Base-by-base conservation (phyloP, 2,113 vertebrate genomes). In the Seriola quinqueradiata region DNA sequence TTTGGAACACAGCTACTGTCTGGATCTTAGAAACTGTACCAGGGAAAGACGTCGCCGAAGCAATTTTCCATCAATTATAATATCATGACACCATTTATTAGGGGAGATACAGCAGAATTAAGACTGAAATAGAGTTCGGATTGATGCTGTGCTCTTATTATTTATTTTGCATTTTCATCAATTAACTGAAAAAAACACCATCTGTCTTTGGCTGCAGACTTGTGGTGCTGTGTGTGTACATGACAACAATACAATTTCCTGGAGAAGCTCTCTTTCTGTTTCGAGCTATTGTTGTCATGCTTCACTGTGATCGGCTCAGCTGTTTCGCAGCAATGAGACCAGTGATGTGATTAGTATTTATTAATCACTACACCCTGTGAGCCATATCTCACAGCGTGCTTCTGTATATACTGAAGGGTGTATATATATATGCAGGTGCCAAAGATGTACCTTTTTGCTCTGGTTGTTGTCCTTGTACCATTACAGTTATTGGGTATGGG, bases 111-210 rank as follows among this genome's bases (percentile, higher is more conserved):
- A 57, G 46, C 28, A 17, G 2, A 50, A 57, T 23, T 57, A 25
- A 57, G 40, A 36, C 25, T 48, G 52, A 44, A 73, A 67, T 52
- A 5, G n/a, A 55, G 57, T 21, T 8, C 10, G 6, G 7, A 52
- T 13, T n/a, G 19, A 70, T 8, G 32, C 46, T 14, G 5, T 23
- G 36, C 8, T 54, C 25, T 21, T 44, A 10, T 32, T 34, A 32
- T 32, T 54, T 25, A 3, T 42, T 23, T 61, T 60, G 17, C 68
- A n/a, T 54, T 68, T 8, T 69, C 54, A 55, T 4, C 28, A 75
- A 55, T 63, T n/a, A 42, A 60, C 23, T 54, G 36, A 21, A 72
- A 57, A 64, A 61, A 72, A 19, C 57, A 36, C 72, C 25, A 70
- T 57, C 21, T 57, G 32, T 40, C 52, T 16, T 57, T 57, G 50